Conservation (phyloP, 2,113 vertebrate species). For the Pedionomus torquatus region DNA sequence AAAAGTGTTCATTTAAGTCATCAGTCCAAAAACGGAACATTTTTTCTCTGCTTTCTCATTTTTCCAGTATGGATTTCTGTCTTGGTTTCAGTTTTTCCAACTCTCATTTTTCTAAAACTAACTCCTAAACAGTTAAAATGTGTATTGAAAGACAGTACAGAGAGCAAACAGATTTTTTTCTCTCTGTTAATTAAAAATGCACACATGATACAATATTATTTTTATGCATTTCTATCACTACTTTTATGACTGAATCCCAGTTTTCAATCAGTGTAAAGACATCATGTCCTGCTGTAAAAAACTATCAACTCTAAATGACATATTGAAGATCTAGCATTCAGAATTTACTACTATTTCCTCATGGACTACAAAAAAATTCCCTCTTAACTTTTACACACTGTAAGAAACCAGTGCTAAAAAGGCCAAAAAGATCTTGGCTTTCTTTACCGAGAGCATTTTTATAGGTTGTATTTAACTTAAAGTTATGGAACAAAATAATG, state of each 20-base stretch:
- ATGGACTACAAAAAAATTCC: background rate
- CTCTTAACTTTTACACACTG: background rate
- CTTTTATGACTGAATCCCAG: background rate
- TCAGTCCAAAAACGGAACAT: background rate
- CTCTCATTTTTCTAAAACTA: background rate
- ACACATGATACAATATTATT: background rate
- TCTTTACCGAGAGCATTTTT: constrained; percentile 14
- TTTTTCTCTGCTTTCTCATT: background rate
- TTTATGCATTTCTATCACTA: background rate
- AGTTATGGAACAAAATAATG: constrained; percentile 35
- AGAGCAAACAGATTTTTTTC: background rate
- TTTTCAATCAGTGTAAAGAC: background rate
- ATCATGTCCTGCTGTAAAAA: background rate
- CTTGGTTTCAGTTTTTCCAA: background rate
- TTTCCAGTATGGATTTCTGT: background rate
- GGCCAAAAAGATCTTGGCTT: background rate
- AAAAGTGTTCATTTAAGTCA: background rate
- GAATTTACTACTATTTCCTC: constrained; percentile 32
- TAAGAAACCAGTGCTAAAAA: background rate
- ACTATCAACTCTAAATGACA: background rate
- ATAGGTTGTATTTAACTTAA: constrained; percentile 17
- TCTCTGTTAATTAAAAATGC: background rate
- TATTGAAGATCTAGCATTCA: background rate
- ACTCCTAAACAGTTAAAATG: background rate
- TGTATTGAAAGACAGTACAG: background rate